Conservation (phyloP, 2,888 invertebrate species). For the Salpingus planirostris region DNA sequence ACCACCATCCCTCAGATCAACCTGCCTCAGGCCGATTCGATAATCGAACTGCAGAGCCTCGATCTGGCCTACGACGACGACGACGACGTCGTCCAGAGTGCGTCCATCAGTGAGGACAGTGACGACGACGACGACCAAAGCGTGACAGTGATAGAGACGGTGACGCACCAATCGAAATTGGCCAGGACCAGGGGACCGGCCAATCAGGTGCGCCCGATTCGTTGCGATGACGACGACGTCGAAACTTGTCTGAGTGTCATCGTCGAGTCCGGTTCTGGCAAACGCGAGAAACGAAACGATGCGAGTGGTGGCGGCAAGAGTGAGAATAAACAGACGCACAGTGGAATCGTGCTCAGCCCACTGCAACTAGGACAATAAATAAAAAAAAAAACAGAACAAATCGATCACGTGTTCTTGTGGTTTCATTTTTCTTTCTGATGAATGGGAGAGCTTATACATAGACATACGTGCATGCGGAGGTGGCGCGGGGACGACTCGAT, state of each 20-base stretch:
- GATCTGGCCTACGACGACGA: constrained; percentile 33
- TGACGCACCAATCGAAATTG: constrained; percentile 25
- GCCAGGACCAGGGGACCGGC: constrained; percentile 32
- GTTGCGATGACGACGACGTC: constrained; percentile 36
- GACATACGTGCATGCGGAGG: too few species aligned
- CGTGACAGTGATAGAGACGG: constrained; percentile 22
- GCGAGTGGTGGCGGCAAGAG: constrained; percentile 15
- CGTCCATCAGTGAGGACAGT: constrained; percentile 31
- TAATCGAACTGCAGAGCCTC: constrained; percentile 41
- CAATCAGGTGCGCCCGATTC: constrained; percentile 18
- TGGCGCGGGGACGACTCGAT: too few species aligned
- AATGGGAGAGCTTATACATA: too few species aligned
- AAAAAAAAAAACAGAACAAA: too few species aligned
- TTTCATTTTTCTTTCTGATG: too few species aligned
- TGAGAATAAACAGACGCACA: constrained; percentile 37
- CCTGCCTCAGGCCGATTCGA: constrained; percentile 34
- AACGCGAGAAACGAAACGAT: constrained; percentile 24
- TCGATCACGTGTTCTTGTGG: too few species aligned
- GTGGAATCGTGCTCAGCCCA: constrained; percentile 56
- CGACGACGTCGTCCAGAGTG: constrained; percentile 35
- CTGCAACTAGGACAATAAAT: constrained; percentile 49
- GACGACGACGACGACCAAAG: constrained; percentile 13
- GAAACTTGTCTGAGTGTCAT: constrained; percentile 46
- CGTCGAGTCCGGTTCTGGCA: constrained; percentile 33
- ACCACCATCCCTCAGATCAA: constrained; percentile 26